Evolutionary conservation across 2,113 vertebrate genomes (phyloP), one percentile per base, ranked within the genome.

Genomic region (Cnemophilus loriae): DNA sequence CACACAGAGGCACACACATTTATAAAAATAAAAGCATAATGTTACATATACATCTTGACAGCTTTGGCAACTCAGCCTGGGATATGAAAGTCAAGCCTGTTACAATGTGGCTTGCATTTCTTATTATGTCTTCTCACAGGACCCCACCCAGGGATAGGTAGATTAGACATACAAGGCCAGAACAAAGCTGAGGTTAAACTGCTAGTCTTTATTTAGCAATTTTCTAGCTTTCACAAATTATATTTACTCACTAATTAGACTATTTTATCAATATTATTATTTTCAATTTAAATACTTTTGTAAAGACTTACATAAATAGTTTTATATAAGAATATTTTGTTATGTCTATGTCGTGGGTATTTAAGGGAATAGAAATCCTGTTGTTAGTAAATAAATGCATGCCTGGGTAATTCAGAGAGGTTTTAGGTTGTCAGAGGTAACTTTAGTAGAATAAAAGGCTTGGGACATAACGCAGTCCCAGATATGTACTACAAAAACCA

Each of bases 1-100:
- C 28, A 13, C 16, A 26, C 57, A 4, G n/a, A n/a, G n/a, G n/a
- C 9, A n/a, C 10, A 27, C 5, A 32, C 0, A 39, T 3, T 26
- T 17, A 13, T 49, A 16, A 9, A 42, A 12, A 16, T 3, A 50
- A 26, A 55, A 41, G 21, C 9, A 52, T 27, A n/a, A 21, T 35
- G 47, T 37, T 37, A 14, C 18, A 15, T 15, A 15, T 6, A 35
- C 15, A 56, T 82, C 13, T 9, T 78, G 27, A 44, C 9, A 52
- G 9, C 17, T 80, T 68, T 88, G 33, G 67, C 81, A 80, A 41
- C 27, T 81, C 37, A 77, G 10, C 5, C 35, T 49, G 26, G 22
- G 16, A 28, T 61, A 42, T 11, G 28, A 63, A 87, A 27, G 14
- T 35, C 49, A 91, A 56, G 13, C 13, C 9, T 60, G 26, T 26